Percentiles rank a stretch among this genome's conserved stretches.
Evolutionary conservation across 2,888 invertebrate genomes (phyloP).

Genomic region (Cosmia pyralina): DNA sequence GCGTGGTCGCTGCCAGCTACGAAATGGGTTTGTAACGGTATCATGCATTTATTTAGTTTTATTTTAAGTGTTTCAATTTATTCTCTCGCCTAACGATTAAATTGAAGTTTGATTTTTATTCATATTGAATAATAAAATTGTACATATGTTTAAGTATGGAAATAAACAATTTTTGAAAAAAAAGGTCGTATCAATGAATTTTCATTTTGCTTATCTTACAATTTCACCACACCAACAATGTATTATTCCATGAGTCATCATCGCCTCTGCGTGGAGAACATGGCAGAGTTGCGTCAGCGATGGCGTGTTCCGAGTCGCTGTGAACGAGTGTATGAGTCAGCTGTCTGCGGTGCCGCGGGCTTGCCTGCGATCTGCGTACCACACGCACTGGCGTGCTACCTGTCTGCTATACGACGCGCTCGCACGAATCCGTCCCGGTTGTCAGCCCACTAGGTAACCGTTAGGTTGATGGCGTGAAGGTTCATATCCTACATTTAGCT

Average conservation of each 20-base stretch:
- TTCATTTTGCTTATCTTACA: slow-evolving; percentile 76
- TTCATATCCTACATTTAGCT: slow-evolving; percentile 75
- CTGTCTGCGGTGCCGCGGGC: slow-evolving; percentile 69
- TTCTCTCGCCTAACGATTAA: slow-evolving; percentile 79
- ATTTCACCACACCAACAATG: slow-evolving; percentile 86
- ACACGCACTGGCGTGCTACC: slow-evolving; percentile 72
- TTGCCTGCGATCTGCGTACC: slow-evolving; percentile 64
- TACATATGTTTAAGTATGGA: slow-evolving; percentile 90
- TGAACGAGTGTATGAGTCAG: slow-evolving; percentile 75
- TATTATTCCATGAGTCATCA: slow-evolving; percentile 90
- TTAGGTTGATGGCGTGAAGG: slow-evolving; percentile 81
- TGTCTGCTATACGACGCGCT: slow-evolving; percentile 74
- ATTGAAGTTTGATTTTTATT: slow-evolving; percentile 87
- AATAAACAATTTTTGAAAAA: slow-evolving; percentile 83
- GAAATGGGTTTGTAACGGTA: slow-evolving; percentile 91
- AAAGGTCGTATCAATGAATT: slow-evolving; percentile 78
- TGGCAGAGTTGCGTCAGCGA: slow-evolving; percentile 75
- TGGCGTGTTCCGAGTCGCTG: slow-evolving; percentile 75
- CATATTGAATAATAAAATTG: slow-evolving; percentile 89
- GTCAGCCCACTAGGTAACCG: slow-evolving; percentile 89
- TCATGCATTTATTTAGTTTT: slow-evolving; percentile 86
- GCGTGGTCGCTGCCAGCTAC: slow-evolving; percentile 91
- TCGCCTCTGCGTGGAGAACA: slow-evolving; percentile 80
- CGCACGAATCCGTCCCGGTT: slow-evolving; percentile 82
- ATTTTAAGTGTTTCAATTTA: slow-evolving; percentile 84